Conservation (phyloP, 2,113 vertebrate genomes). For the Halcyon malimbica region DNA sequence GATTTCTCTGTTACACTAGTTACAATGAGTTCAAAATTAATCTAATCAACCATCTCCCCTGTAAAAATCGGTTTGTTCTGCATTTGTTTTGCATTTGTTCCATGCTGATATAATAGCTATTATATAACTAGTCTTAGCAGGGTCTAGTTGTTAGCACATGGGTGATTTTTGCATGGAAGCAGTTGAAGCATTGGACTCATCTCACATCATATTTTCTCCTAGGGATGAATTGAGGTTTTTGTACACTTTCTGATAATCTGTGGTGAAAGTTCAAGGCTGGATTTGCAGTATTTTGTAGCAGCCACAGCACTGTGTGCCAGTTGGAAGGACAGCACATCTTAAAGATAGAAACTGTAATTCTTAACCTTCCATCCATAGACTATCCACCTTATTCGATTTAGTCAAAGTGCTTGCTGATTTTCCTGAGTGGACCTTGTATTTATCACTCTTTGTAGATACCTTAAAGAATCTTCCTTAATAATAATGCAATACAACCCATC, state of each 20-base stretch:
- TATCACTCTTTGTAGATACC: background rate
- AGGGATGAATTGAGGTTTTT: background rate
- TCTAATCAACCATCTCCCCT: background rate
- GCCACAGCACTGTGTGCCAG: background rate
- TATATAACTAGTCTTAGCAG: background rate
- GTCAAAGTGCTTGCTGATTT: background rate
- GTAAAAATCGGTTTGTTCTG: background rate
- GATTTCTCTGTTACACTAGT: background rate
- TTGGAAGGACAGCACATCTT: background rate
- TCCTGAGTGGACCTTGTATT: background rate
- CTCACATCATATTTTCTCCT: background rate
- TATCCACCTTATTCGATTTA: background rate
- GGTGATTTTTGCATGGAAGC: background rate
- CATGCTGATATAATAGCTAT: background rate
- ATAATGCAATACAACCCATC: background rate
- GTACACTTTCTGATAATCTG: background rate
- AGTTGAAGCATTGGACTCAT: background rate
- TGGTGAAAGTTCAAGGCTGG: background rate
- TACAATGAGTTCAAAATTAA: constrained; percentile 9
- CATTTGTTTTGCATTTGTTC: background rate
- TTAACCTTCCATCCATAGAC: background rate
- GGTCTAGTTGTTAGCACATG: background rate
- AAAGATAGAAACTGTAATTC: background rate
- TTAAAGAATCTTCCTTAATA: background rate
- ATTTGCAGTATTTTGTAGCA: background rate